phyloP scores from a whole-genome alignment of 2,888 invertebrate genomes.

The Salticus scenicus region DNA sequence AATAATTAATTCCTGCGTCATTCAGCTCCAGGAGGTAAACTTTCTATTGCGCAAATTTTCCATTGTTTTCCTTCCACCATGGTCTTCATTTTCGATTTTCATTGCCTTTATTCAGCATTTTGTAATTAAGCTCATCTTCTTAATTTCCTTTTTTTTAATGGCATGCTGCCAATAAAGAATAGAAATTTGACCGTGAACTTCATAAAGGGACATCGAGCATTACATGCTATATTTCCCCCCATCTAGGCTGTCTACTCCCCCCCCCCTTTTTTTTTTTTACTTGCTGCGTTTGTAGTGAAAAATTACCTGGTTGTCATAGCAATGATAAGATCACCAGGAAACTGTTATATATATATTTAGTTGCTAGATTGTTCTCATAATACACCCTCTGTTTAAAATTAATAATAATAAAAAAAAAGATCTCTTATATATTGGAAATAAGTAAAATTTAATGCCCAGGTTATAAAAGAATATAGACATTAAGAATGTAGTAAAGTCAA shows the following conservation, averaged over 20 bases:
- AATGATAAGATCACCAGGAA: background rate
- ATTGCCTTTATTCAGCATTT: background rate
- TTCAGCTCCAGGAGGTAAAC: too few relatives aligned
- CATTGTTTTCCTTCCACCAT: background rate
- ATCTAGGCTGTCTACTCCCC: background rate
- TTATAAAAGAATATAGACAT: too few relatives aligned
- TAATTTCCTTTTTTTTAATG: background rate
- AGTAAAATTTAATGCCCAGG: too few relatives aligned
- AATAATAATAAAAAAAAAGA: too few relatives aligned
- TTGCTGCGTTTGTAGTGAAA: background rate
- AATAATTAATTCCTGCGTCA: too few relatives aligned
- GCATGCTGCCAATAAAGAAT: background rate
- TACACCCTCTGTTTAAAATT: too few relatives aligned
- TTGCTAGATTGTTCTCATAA: too few relatives aligned
- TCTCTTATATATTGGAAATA: too few relatives aligned
- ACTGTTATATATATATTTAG: too few relatives aligned
- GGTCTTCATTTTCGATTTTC: background rate
- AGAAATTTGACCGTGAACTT: slow-evolving; percentile 5
- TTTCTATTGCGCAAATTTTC: too few relatives aligned
- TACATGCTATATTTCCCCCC: too few relatives aligned
- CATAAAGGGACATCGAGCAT: background rate
- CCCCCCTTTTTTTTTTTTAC: background rate
- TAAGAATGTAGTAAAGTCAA: too few relatives aligned
- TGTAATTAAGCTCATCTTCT: background rate
- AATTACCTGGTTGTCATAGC: background rate